Evolutionary conservation across 2,888 invertebrate genomes (phyloP).

Genomic region (Drosophila crucigera): DNA sequence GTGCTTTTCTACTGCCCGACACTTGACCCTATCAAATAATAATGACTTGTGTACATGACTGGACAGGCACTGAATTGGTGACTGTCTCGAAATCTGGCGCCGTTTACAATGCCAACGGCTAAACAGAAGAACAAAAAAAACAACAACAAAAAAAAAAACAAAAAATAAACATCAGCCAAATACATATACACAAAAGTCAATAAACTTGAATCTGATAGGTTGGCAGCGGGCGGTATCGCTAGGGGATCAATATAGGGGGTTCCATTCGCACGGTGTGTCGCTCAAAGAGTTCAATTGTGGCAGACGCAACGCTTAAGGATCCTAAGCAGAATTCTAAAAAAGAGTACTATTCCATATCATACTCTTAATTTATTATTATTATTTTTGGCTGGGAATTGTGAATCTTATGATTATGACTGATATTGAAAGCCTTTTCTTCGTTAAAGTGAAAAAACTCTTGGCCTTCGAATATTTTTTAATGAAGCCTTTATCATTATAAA

Average conservation of each 20-base stretch:
- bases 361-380: background rate
- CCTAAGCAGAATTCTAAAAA: background rate
- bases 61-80: slow-evolving; percentile 57
- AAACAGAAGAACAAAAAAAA: slow-evolving; percentile 51
- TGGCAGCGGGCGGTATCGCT: slow-evolving; percentile 49
- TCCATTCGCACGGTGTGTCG: slow-evolving; percentile 13
- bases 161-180: slow-evolving; percentile 73
- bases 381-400: too few species aligned
- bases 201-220: slow-evolving; percentile 71
- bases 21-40: slow-evolving; percentile 78
- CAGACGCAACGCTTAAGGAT: slow-evolving; percentile 3
- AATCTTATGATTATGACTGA: background rate
- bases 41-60: slow-evolving; percentile 68
- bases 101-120: slow-evolving; percentile 75
- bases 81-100: slow-evolving; percentile 78
- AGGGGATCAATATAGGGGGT: slow-evolving; percentile 29
- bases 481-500: background rate
- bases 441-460: background rate
- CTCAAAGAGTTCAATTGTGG: background rate
- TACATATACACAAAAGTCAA: slow-evolving; percentile 71
- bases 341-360: background rate
- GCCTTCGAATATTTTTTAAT: background rate
- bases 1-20: slow-evolving; percentile 53
- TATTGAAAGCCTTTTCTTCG: background rate
- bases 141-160: background rate